Conservation (phyloP, 1,140 invertebrate species). For the Papilio aristodemus region DNA sequence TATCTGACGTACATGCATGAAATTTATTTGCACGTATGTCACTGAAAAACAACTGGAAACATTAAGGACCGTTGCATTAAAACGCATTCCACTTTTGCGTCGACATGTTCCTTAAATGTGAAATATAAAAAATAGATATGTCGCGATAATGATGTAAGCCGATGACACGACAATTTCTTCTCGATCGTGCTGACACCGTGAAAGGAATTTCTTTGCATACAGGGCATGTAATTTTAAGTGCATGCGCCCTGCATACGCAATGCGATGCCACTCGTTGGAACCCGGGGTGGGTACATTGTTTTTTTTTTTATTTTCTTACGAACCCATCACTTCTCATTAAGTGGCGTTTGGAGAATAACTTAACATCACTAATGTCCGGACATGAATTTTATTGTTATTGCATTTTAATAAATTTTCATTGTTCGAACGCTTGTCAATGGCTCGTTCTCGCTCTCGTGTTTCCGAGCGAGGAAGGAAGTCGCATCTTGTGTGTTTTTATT, state of each 20-base stretch:
- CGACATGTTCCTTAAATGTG: slow-evolving; percentile 13
- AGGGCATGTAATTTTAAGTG: slow-evolving; percentile 72
- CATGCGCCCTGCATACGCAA: slow-evolving; percentile 69
- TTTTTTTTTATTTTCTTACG: slow-evolving; percentile 78
- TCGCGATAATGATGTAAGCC: slow-evolving; percentile 40
- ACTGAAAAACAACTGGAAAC: slow-evolving; percentile 3
- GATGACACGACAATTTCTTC: slow-evolving; percentile 53
- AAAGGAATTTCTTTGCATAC: slow-evolving; percentile 72
- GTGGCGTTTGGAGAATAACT: slow-evolving; percentile 79
- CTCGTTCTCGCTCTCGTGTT: slow-evolving; percentile 44
- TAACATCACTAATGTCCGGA: slow-evolving; percentile 77
- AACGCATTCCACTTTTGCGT: slow-evolving; percentile 8
- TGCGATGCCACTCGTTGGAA: slow-evolving; percentile 52
- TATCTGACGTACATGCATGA: neutral
- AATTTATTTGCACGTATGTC: slow-evolving; percentile 15
- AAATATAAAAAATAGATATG: slow-evolving; percentile 33
- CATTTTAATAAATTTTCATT: slow-evolving; percentile 80
- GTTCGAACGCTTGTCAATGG: slow-evolving; percentile 61
- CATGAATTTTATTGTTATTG: slow-evolving; percentile 80
- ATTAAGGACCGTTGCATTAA: slow-evolving; percentile 5
- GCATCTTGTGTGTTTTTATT: slow-evolving; percentile 51
- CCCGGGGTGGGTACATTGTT: slow-evolving; percentile 68
- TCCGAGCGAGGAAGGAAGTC: slow-evolving; percentile 74
- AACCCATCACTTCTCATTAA: slow-evolving; percentile 81
- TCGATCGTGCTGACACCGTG: slow-evolving; percentile 48